A percentile compares a stretch with the other conserved stretches of the same genome.
phyloP scores from a whole-genome alignment of 2,888 invertebrate species.

The Xylocampa areola region DNA sequence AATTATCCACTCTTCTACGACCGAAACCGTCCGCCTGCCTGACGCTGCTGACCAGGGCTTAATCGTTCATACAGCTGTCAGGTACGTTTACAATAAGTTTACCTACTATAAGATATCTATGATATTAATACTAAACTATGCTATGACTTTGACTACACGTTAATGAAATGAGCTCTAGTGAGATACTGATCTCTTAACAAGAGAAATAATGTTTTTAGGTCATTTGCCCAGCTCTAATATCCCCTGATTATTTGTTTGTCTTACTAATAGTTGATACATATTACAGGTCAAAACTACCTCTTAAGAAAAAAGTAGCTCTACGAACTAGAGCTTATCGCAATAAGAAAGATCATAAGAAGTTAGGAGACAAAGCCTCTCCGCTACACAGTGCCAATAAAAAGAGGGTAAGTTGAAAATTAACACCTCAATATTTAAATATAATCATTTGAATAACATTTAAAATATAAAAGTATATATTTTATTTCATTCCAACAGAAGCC shows the following conservation, averaged over 20 bases:
- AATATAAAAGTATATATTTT: background rate
- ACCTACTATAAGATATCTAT: background rate
- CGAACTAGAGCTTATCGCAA: conserved; percentile 90
- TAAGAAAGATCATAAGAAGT: conserved; percentile 85
- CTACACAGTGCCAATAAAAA: conserved; percentile 83
- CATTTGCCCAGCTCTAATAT: too few relatives aligned
- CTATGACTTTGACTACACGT: too few relatives aligned
- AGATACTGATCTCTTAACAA: too few relatives aligned
- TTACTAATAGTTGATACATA: conserved; percentile 18
- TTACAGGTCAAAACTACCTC: conserved; percentile 94
- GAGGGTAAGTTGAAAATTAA: conserved; percentile 75
- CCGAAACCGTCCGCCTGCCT: conserved; percentile 95
- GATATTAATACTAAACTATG: background rate
- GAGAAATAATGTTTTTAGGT: too few relatives aligned
- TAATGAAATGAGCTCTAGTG: too few relatives aligned
- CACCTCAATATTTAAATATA: conserved; percentile 6
- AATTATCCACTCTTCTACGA: conserved; percentile 96
- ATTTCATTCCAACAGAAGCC: conserved; percentile 74
- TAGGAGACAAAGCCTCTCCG: conserved; percentile 83
- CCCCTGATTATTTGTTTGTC: background rate
- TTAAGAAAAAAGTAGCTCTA: conserved; percentile 95
- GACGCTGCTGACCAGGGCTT: conserved; percentile 93
- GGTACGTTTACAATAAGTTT: conserved; percentile 66
- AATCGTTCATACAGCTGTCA: conserved; percentile 95
- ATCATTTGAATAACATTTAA: background rate